Evolutionary conservation across 2,888 invertebrate species (phyloP).

Genomic region (Melipona bicolor): DNA sequence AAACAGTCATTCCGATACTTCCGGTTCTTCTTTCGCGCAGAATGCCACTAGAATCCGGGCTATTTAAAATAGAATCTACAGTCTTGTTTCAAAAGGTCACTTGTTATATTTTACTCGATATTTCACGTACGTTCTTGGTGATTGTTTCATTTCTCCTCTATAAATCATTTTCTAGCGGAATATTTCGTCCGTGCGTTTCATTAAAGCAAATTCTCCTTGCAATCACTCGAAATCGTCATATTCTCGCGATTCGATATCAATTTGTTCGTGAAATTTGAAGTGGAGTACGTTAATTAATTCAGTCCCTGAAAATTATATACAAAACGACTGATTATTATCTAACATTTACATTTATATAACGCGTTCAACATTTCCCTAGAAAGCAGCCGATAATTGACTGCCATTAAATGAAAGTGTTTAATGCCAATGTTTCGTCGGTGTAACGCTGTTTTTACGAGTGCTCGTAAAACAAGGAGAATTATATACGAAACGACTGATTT

Average conservation of each 20-base stretch:
- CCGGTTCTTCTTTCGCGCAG: background rate
- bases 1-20: background rate
- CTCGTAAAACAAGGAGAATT: too few species aligned
- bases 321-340: background rate
- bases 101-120: background rate
- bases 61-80: too few species aligned
- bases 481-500: too few species aligned
- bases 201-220: background rate
- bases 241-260: background rate
- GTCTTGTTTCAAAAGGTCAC: background rate
- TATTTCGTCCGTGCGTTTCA: background rate
- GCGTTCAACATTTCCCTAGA: background rate
- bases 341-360: too few species aligned
- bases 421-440: background rate
- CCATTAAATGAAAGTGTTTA: background rate
- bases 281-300: background rate
- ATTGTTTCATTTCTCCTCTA: background rate
- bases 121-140: background rate
- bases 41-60: background rate
- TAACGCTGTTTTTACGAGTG: too few species aligned
- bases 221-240: background rate
- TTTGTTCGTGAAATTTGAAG: background rate
- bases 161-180: too few species aligned
- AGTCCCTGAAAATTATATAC: background rate
- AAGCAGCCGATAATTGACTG: background rate